Evolutionary conservation across 2,888 invertebrate species (phyloP).

Genomic region (Ormyrus nitidulus): DNA sequence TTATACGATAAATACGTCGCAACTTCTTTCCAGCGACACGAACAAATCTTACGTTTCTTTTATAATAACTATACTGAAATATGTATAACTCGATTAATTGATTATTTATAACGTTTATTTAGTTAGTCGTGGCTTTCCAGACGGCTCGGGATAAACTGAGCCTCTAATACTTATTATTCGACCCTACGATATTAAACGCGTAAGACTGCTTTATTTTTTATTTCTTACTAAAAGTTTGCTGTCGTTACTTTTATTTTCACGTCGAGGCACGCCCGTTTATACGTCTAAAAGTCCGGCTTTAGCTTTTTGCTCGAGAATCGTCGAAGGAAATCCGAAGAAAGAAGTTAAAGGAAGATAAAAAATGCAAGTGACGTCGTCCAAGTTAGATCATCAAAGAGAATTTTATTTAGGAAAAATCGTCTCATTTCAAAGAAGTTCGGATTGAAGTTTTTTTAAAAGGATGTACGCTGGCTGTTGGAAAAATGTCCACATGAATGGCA

Average conservation of each 20-base stretch:
- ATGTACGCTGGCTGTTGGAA: neutral
- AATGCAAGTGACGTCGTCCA: conserved; percentile 16
- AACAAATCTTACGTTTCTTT: conserved; percentile 64
- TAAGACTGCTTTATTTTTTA: conserved; percentile 13
- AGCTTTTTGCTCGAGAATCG: conserved; percentile 17
- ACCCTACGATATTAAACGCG: conserved; percentile 53
- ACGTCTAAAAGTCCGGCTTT: conserved; percentile 44
- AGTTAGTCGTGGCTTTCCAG: conserved; percentile 61
- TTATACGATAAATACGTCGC: conserved; percentile 59
- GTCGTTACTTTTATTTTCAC: conserved; percentile 13
- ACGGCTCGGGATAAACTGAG: conserved; percentile 59
- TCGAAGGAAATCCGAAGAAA: conserved; percentile 23
- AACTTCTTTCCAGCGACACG: conserved; percentile 57
- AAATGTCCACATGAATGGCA: conserved; percentile 41
- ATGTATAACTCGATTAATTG: conserved; percentile 67
- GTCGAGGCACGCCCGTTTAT: conserved; percentile 31
- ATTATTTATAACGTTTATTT: conserved; percentile 67
- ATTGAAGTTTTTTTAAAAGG: conserved; percentile 1
- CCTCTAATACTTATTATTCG: conserved; percentile 60
- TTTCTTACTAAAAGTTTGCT: neutral
- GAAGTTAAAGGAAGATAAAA: conserved; percentile 17
- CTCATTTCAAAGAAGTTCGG: neutral
- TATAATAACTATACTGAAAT: conserved; percentile 64
- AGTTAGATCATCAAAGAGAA: conserved; percentile 7
- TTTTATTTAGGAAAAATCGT: neutral